A percentile compares a stretch with the other conserved stretches of the same genome.
phyloP scores from a whole-genome alignment of 2,888 invertebrate genomes.

The Ennomos quercinarius region DNA sequence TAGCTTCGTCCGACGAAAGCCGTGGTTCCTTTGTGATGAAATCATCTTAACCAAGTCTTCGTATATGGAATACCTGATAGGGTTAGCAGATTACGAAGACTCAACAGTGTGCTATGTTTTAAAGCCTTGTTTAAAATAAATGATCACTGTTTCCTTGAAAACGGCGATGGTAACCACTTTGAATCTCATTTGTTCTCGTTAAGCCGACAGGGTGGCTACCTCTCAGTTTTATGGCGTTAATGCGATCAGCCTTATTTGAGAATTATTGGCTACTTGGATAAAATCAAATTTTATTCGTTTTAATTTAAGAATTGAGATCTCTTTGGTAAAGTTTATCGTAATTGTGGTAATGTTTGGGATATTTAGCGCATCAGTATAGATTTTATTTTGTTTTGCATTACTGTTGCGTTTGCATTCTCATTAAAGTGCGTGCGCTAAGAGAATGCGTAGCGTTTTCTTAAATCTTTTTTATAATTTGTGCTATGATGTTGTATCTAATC shows the following conservation, averaged over 20 bases:
- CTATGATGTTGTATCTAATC: too few species aligned
- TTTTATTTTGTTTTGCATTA: too few species aligned
- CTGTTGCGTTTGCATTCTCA: too few species aligned
- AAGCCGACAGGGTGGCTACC: constrained; percentile 48
- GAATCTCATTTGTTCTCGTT: constrained; percentile 47
- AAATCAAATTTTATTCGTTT: constrained; percentile 19
- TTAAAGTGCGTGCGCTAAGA: too few species aligned
- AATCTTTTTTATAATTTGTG: too few species aligned
- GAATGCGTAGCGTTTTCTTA: too few species aligned
- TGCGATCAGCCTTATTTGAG: constrained; percentile 43
- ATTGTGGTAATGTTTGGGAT: too few species aligned
- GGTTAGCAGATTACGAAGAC: constrained; percentile 54
- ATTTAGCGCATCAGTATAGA: too few species aligned
- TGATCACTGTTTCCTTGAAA: constrained; percentile 30
- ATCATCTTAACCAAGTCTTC: constrained; percentile 45
- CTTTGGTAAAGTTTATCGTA: too few species aligned
- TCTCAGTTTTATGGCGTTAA: constrained; percentile 43
- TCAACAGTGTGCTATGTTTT: constrained; percentile 31
- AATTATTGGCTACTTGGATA: constrained; percentile 30
- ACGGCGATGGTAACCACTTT: constrained; percentile 36
- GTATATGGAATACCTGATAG: constrained; percentile 57
- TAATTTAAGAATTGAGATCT: not conserved
- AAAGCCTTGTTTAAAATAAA: constrained; percentile 19
- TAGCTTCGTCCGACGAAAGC: constrained; percentile 69
- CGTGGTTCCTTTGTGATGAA: constrained; percentile 64